Evolutionary conservation across 1,140 invertebrate species (phyloP).

Genomic region (Dendroctonus valens): DNA sequence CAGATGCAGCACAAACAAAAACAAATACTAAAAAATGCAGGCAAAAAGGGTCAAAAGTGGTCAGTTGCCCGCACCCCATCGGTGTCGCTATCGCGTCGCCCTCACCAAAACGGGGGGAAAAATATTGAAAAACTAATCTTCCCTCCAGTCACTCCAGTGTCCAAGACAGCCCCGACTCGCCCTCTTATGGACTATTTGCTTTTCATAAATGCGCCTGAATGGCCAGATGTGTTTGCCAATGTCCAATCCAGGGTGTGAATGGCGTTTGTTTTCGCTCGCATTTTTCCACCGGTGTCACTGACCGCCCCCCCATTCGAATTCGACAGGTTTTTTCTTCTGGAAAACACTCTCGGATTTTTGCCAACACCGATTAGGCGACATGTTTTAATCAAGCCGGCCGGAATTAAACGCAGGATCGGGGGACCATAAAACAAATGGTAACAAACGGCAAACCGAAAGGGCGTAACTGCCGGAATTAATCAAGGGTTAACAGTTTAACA

Average conservation of each 20-base stretch:
- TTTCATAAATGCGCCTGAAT: constrained; percentile 21
- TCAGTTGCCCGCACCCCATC: constrained; percentile 25
- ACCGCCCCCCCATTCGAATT: constrained; percentile 4
- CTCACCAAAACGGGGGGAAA: constrained; percentile 6
- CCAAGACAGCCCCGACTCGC: constrained; percentile 2
- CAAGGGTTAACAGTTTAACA: constrained; percentile 16
- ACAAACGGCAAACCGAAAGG: constrained; percentile 13
- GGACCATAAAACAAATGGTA: constrained; percentile 11
- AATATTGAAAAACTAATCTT: constrained; percentile 24
- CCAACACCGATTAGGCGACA: constrained; percentile 1
- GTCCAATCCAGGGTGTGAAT: constrained; percentile 8
- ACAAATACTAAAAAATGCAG: not conserved
- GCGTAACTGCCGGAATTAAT: constrained; percentile 16
- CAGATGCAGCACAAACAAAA: not conserved
- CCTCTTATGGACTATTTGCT: constrained; percentile 11
- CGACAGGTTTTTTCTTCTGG: not conserved
- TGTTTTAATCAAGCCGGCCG: constrained; percentile 13
- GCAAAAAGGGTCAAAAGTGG: constrained; percentile 21
- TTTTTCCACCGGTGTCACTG: constrained; percentile 11
- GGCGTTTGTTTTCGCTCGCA: constrained; percentile 13
- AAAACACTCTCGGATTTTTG: constrained; percentile 3
- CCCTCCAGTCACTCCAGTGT: not conserved
- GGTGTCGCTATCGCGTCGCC: constrained; percentile 18
- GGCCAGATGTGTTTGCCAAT: constrained; percentile 17
- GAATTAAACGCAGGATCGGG: constrained; percentile 1